Conservation (phyloP, 2,113 vertebrate genomes). For the Jaculus jaculus region DNA sequence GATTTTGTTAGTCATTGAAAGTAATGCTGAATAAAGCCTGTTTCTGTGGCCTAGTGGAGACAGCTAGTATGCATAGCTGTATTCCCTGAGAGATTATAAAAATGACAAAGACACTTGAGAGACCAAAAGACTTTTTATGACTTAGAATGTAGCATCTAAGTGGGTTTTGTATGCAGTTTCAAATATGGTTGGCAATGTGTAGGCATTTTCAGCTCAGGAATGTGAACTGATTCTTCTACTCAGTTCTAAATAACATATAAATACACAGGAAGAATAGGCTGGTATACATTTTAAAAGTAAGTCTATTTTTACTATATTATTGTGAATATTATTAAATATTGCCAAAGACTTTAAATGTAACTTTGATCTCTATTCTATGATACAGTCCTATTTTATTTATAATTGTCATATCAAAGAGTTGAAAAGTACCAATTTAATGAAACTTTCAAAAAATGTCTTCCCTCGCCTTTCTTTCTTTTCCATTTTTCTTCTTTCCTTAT, state of each 20-base stretch:
- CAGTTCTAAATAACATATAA: slow-evolving; percentile 23
- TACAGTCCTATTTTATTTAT: background rate
- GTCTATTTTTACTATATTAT: background rate
- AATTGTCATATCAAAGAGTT: slow-evolving; percentile 60
- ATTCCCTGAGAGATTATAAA: background rate
- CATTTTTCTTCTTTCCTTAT: slow-evolving; percentile 45
- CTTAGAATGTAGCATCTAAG: background rate
- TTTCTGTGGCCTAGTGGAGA: background rate
- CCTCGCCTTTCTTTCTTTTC: background rate
- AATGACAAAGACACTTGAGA: background rate
- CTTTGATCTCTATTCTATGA: background rate
- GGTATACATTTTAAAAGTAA: slow-evolving; percentile 45
- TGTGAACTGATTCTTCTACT: background rate
- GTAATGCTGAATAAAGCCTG: background rate
- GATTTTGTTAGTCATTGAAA: slow-evolving; percentile 42
- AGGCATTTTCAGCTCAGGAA: slow-evolving; percentile 38
- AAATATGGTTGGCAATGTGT: background rate
- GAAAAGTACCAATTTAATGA: slow-evolving; percentile 64
- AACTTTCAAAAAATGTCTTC: slow-evolving; percentile 2
- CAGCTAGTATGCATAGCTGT: background rate
- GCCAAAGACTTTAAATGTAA: slow-evolving; percentile 24
- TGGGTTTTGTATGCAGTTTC: background rate
- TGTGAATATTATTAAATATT: slow-evolving; percentile 32
- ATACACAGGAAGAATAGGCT: background rate
- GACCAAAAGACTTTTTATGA: background rate